phyloP scores from a whole-genome alignment of 2,113 vertebrate genomes.

The Hymenochirus boettgeri region DNA sequence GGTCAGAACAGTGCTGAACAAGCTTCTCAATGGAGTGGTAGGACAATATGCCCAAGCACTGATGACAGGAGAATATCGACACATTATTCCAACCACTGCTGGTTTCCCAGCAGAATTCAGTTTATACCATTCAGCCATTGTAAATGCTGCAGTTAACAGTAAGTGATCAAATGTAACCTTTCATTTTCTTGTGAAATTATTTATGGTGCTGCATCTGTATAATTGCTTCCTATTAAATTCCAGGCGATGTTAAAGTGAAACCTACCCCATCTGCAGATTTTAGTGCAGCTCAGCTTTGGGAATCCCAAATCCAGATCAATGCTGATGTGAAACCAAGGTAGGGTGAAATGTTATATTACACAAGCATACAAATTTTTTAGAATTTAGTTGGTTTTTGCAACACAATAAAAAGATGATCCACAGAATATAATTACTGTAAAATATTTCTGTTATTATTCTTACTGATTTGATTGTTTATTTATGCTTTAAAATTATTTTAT shows the following conservation, averaged over 20 bases:
- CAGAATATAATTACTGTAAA: too few relatives aligned
- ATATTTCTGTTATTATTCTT: too few relatives aligned
- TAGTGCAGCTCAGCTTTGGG: conserved; percentile 45
- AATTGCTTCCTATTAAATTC: not conserved
- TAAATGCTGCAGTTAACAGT: conserved; percentile 51
- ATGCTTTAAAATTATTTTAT: not conserved
- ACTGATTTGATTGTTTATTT: too few relatives aligned
- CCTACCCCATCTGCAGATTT: conserved; percentile 47
- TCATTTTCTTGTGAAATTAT: not conserved
- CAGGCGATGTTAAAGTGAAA: conserved; percentile 49
- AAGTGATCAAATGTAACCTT: conserved; percentile 8
- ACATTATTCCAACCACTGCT: conserved; percentile 62
- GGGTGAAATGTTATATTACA: too few relatives aligned
- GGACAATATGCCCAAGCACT: conserved; percentile 55
- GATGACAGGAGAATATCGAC: conserved; percentile 60
- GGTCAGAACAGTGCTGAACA: conserved; percentile 39
- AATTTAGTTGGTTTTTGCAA: too few relatives aligned
- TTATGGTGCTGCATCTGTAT: not conserved
- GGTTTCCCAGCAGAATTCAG: conserved; percentile 72
- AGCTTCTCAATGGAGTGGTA: conserved; percentile 51
- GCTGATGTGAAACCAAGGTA: conserved; percentile 53
- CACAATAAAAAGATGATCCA: too few relatives aligned
- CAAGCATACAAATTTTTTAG: too few relatives aligned
- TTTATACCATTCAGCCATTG: conserved; percentile 59
- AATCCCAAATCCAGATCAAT: conserved; percentile 45